Percentiles rank a stretch among this genome's conserved stretches.
phyloP scores from a whole-genome alignment of 2,113 vertebrate genomes.

The Oncorhynchus mykiss region DNA sequence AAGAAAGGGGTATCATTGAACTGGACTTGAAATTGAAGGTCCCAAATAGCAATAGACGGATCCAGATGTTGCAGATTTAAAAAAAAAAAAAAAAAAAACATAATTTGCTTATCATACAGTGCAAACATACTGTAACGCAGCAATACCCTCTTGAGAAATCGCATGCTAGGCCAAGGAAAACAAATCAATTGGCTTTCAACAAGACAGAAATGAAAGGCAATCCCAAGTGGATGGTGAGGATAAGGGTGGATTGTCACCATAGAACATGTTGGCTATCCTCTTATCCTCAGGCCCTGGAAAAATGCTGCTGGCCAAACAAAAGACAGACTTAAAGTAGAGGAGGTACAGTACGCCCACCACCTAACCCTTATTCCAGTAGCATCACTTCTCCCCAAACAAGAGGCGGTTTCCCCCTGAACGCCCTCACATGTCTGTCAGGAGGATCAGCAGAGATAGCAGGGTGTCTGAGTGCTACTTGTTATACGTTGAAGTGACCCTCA shows the following conservation, averaged over 20 bases:
- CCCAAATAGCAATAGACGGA: not conserved
- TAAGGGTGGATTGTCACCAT: slow-evolving; percentile 55
- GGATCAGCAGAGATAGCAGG: slow-evolving; percentile 52
- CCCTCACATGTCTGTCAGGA: not conserved
- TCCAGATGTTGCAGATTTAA: not conserved
- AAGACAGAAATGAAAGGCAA: slow-evolving; percentile 5
- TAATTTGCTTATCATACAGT: slow-evolving; percentile 1
- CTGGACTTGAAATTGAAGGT: not conserved
- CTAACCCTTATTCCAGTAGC: slow-evolving; percentile 29
- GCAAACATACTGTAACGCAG: slow-evolving; percentile 32
- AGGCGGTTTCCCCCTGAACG: slow-evolving; percentile 30
- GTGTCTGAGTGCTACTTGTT: slow-evolving; percentile 74
- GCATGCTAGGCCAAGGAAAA: slow-evolving; percentile 59
- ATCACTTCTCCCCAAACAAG: slow-evolving; percentile 40
- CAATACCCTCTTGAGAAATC: slow-evolving; percentile 38
- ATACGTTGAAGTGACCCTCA: slow-evolving; percentile 69
- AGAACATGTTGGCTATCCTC: slow-evolving; percentile 28
- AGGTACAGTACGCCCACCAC: too few relatives aligned
- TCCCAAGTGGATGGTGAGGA: slow-evolving; percentile 11
- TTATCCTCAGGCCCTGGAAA: slow-evolving; percentile 29
- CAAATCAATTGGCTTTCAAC: slow-evolving; percentile 20
- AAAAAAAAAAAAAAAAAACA: not conserved
- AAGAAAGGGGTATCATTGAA: not conserved
- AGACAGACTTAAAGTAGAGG: not conserved
- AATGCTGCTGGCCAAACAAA: slow-evolving; percentile 42